Base-by-base conservation (phyloP, 2,888 invertebrate species). In the Scaptomyza tumidula region DNA sequence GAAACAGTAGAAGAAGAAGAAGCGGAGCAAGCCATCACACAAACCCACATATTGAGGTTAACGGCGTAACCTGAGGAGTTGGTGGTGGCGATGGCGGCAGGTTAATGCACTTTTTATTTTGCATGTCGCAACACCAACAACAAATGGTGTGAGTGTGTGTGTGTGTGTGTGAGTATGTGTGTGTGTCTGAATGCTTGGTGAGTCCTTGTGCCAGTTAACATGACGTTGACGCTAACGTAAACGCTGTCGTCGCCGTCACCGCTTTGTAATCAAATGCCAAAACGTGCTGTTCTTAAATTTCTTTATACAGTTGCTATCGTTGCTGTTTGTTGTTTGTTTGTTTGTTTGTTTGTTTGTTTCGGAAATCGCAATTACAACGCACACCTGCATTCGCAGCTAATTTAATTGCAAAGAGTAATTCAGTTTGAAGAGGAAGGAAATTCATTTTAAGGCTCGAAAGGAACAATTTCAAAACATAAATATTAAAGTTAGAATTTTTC, bases 171-270 rank as follows among this genome's bases (percentile, higher is more conserved):
- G 41, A n/a, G n/a, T n/a, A n/a, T n/a, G n/a, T 49, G 55, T 66
- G 73, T 78, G 48, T 75, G 67, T 65, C 10, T 62, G 54, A 54
- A 44, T 54, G 54, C 54, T 54, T 54, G 71, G 71, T 56, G 69
- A 89, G 86, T 85, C 89, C 82, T 89, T 85, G 85, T 87, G 72
- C 83, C 66, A 89, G 70, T 84, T 89, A 64, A 55, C 29, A 55
- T 60, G 69, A 72, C 59, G 73, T 55, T 43, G 60, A 49, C 46
- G 71, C 29, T 49, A 56, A 43, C 55, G 53, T 33, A 24, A 24
- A 24, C 31, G 44, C 50, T 44, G 46, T 52, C 13, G 49, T 64
- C 57, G 63, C 50, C 13, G 39, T 35, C 43, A 31, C 39, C 39
- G 35, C 35, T 33, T 57, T 56, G 61, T 43, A 53, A 63, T 63